Conservation (phyloP, 2,888 invertebrate genomes). For the Thalpophila matura region DNA sequence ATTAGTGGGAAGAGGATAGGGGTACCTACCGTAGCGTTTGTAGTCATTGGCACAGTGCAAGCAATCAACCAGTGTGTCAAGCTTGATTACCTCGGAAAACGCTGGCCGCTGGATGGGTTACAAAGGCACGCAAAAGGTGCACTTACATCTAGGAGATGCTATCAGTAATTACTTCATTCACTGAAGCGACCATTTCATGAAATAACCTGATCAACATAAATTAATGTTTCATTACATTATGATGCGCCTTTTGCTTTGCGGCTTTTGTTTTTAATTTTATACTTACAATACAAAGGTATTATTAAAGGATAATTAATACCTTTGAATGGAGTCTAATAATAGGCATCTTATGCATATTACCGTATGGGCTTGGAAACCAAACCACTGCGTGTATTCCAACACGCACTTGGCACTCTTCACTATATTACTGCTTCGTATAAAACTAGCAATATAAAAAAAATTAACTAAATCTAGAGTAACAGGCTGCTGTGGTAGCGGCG, state of each 20-base stretch:
- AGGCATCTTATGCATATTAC: too few relatives aligned
- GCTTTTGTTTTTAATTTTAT: too few relatives aligned
- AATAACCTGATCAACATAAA: constrained; percentile 29
- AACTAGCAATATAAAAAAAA: constrained; percentile 51
- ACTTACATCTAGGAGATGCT: constrained; percentile 6
- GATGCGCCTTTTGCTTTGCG: constrained; percentile 15
- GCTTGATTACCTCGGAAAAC: constrained; percentile 31
- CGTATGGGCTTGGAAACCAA: too few relatives aligned
- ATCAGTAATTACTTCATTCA: constrained; percentile 39
- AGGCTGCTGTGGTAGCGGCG: constrained; percentile 24
- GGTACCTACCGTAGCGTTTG: constrained; percentile 12
- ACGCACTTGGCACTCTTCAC: too few relatives aligned
- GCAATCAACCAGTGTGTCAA: constrained; percentile 39
- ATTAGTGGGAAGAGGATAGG: constrained; percentile 5
- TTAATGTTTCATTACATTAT: constrained; percentile 41
- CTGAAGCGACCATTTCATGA: constrained; percentile 11
- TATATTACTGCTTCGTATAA: constrained; percentile 36
- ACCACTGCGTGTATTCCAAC: too few relatives aligned
- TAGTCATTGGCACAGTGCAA: constrained; percentile 25
- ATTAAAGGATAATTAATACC: too few relatives aligned
- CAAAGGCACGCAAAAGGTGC: constrained; percentile 25
- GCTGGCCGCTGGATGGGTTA: constrained; percentile 3
- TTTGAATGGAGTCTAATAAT: too few relatives aligned
- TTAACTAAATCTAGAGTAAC: constrained; percentile 46
- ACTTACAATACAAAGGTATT: too few relatives aligned